Evolutionary conservation across 2,888 invertebrate genomes (phyloP), one percentile per base, ranked within the genome.

Genomic region (Standfussiana lucernea): DNA sequence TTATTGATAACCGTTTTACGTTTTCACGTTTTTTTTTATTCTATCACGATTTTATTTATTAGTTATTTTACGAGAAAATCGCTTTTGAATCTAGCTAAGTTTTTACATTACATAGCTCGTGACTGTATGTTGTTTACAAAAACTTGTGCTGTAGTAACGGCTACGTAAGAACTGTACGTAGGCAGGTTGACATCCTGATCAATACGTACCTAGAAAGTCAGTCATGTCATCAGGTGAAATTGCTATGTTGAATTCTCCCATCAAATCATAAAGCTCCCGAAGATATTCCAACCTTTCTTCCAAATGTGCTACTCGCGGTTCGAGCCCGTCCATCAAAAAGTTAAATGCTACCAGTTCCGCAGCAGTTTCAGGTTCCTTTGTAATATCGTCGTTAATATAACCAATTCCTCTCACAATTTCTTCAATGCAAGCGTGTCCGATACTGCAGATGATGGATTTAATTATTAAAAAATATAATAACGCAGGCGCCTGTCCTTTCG

Each of bases 181-280:
- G 28, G 28, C 15, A 59, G 18, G 8, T 7, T 21, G 21, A 59
- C 32, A 59, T 28, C 28, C 28, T 53, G 53, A 15, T 35, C 32
- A 32, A 28, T 56, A 73, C 73, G 15, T 65, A 96, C 97, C 97
- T 80, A 96, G 92, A 91, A 97, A 98, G 81, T 97, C 97, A 10
- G 97, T 96, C 94, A 97, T 97, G 84, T 98, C 98, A 72, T 98
- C 98, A 0, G 97, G 97, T 1, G 98, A 97, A 71, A 98, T 97
- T 0, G 97, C 97, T 76, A 99, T 98, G 42, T 97, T 95, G 92
- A 98, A 99, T 90, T 98, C 98, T 77, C 98, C 98, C 95, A 98
- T 98, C 8, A 99, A 97, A 84, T 99, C 98, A 91, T 99, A 98
- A 77, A 99, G 94, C 90, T 99, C 98, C 86, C 98, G 98, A 11